Percentiles rank a stretch among this genome's conserved stretches.
These are phyloP conservation scores for Drosophila aff. DNA, from an alignment of 1,140 invertebrate species.

Conservation along the genomic window DNA sequence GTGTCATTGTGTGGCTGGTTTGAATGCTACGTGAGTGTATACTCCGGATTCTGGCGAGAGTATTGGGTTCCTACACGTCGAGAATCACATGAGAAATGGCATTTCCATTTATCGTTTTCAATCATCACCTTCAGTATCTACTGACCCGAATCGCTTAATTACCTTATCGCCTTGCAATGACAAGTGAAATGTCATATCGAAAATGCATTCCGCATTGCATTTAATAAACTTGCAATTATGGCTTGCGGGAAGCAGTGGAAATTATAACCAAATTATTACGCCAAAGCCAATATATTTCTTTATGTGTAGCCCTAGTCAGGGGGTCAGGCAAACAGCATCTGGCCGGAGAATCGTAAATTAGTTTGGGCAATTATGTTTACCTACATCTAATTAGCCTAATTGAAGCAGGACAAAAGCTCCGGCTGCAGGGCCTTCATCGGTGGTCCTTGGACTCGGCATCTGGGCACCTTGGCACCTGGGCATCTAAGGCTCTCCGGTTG, in stretches of 20 bases:
- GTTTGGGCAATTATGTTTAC: constrained; percentile 72
- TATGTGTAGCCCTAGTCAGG: constrained; percentile 23
- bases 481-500: not conserved
- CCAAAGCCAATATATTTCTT: not conserved
- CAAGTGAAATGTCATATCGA: not conserved
- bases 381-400: constrained; percentile 80
- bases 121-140: not conserved
- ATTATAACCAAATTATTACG: not conserved
- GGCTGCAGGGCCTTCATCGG: constrained; percentile 25
- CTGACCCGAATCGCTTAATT: not conserved
- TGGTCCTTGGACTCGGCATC: constrained; percentile 5
- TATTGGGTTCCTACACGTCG: constrained; percentile 26
- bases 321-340: constrained; percentile 15
- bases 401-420: constrained; percentile 69
- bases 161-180: not conserved
- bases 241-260: no score
- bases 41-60: not conserved
- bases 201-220: not conserved
- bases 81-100: constrained; percentile 5
- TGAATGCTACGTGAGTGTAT: constrained; percentile 36
- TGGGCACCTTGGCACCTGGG: not conserved
- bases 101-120: not conserved
- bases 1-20: constrained; percentile 39
- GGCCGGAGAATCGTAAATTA: constrained; percentile 61
- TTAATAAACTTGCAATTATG: not conserved